Base-by-base conservation (phyloP, 2,888 invertebrate species). In the Netelia virgata region DNA sequence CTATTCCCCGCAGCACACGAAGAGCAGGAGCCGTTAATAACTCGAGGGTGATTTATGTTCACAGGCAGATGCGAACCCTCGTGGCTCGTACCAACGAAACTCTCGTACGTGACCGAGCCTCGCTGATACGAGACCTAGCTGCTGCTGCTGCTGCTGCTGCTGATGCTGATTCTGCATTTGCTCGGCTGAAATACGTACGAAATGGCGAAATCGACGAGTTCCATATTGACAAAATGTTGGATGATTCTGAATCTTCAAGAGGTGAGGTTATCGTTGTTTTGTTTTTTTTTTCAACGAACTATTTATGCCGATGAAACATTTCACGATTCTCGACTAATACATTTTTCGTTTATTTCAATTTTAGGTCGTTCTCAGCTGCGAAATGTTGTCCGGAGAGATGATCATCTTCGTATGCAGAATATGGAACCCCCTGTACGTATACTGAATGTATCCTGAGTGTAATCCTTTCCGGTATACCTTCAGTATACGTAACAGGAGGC, bases 371-470 rank as follows among this genome's bases (percentile, higher is more conserved):
- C 23, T 41, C n/a, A 18, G 23, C 66, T 14, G 20, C 6, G 18
- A 36, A 47, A 11, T 20, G n/a, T 55, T n/a, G 1, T 5, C 68
- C 53, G 6, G 57, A 47, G 53, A 14, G 41, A 57, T n/a, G 28
- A 9, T 55, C 23, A 36, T 82, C 59, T 83, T 82, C 78, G 68
- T 93, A 90, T 88, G 93, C 93, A 90, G 93, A 94, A 95, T 95
- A 95, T 95, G 94, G 92, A 94, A 97, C 97, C 97, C 97, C 98
- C 97, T 98, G 97, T 97, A 98, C 98, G 98, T 98, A 98, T 98
- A 98, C 98, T 98, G 98, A 98, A 98, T 98, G 98, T 98, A 98
- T 98, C 98, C 98, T 98, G 98, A 98, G 98, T 98, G 98, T 97
- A 95, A 96, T 96, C 95, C 96, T 97, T 97, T 98, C 98, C 98